phyloP scores from a whole-genome alignment of 2,888 invertebrate species.

The Laothoe populi region DNA sequence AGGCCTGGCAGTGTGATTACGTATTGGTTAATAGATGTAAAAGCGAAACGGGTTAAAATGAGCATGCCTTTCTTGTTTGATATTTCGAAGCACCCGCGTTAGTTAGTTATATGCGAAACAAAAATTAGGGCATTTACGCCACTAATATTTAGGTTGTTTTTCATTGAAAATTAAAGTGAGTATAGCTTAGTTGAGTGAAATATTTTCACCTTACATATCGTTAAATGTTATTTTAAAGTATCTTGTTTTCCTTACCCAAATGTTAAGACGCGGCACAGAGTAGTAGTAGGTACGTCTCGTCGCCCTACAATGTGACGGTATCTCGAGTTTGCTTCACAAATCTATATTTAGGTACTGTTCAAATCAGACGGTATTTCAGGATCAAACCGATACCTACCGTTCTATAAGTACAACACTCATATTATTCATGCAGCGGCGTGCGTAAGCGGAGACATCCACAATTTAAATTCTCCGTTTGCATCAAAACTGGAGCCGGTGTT shows the following conservation, averaged over 20 bases:
- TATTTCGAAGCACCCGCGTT: neutral
- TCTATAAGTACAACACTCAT: slow-evolving; percentile 16
- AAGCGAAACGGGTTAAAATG: slow-evolving; percentile 31
- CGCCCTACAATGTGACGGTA: slow-evolving; percentile 12
- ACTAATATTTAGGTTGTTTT: slow-evolving; percentile 7
- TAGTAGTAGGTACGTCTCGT: too few relatives aligned
- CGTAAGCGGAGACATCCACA: slow-evolving; percentile 22
- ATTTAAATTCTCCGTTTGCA: slow-evolving; percentile 24
- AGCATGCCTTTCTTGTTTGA: slow-evolving; percentile 18
- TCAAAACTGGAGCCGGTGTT: slow-evolving; percentile 25
- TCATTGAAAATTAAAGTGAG: neutral
- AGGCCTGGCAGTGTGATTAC: slow-evolving; percentile 66
- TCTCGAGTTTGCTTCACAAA: slow-evolving; percentile 15
- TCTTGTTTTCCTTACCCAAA: neutral
- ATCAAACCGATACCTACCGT: slow-evolving; percentile 19
- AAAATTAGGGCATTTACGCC: slow-evolving; percentile 3
- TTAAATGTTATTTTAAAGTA: neutral
- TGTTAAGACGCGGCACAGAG: too few relatives aligned
- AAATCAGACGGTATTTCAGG: slow-evolving; percentile 23
- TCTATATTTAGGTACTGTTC: slow-evolving; percentile 25
- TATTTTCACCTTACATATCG: neutral
- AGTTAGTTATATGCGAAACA: slow-evolving; percentile 19
- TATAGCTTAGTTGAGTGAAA: neutral
- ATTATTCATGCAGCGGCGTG: slow-evolving; percentile 23
- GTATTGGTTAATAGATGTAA: slow-evolving; percentile 61